Evolutionary conservation across 1,140 invertebrate genomes (phyloP).

Genomic region (Zaprionus davidi): DNA sequence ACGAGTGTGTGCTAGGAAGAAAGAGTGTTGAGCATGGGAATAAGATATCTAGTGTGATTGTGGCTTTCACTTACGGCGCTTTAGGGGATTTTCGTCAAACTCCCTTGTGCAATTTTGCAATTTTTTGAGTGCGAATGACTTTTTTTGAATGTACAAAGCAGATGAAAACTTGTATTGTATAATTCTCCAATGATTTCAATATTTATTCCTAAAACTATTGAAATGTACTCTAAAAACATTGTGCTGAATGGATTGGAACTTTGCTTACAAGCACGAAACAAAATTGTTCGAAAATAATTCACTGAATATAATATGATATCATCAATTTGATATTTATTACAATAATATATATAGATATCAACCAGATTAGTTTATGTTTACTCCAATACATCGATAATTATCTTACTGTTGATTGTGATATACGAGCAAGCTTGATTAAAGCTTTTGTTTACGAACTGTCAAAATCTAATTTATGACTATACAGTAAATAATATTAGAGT

Average conservation of each 20-base stretch:
- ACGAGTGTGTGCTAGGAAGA: not conserved
- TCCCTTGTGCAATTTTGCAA: slow-evolving; percentile 7
- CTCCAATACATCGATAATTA: not conserved
- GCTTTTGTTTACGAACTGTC: not conserved
- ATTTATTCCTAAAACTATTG: not conserved
- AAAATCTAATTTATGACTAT: not conserved
- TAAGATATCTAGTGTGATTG: slow-evolving; percentile 1
- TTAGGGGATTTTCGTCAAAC: not conserved
- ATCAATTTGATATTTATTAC: not conserved
- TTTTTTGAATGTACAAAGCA: not conserved
- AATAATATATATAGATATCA: not conserved
- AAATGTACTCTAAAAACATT: not conserved
- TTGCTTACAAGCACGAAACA: no score
- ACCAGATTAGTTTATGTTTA: not conserved
- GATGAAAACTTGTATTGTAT: not conserved
- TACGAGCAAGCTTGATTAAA: not conserved
- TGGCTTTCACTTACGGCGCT: not conserved
- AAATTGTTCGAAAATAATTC: no score
- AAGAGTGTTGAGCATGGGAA: not conserved
- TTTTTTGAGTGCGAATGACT: not conserved
- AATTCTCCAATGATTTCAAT: not conserved
- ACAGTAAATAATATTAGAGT: not conserved
- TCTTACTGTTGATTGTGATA: not conserved
- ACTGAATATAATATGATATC: not conserved
- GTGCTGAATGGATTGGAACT: not conserved